Base-by-base conservation (phyloP, 2,113 vertebrate genomes). In the Hystrix cristata region DNA sequence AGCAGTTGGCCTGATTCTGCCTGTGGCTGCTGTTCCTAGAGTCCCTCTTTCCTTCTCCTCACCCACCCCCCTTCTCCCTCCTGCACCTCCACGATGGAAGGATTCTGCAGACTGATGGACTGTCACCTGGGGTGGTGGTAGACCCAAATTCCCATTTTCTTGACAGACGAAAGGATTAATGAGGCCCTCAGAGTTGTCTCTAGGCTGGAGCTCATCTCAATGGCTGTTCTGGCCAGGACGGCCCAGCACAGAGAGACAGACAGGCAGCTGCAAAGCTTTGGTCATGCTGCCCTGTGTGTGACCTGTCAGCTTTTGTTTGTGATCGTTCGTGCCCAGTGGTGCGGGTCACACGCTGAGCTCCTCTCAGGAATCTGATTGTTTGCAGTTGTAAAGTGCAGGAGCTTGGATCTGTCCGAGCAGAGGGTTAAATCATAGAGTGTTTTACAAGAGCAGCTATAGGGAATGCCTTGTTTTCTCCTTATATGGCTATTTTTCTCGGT, bases 401-500 rank as follows among this genome's bases (percentile, higher is more conserved):
- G 96, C 95, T 97, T 91, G 97, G 95, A 97, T 98, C 97, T 97
- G 96, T 97, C 96, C 5, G 51, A 96, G 96, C 90, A 97, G 94
- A 98, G 98, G 97, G 98, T 98, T 98, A 98, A 98, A 98, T 97
- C 97, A 98, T 34, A 19, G 95, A 97, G 96, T 97, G 97, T 98
- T 98, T 98, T 98, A 97, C 96, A 98, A 97, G 96, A 88, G 96
- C 85, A 85, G 98, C 98, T 98, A 97, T 97, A 98, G 96, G 96
- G 98, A 97, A 98, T 97, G 98, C 95, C 96, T 97, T 95, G 95
- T 98, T 98, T 98, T 98, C 96, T 97, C 98, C 97, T 97, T 98
- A 98, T 98, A 97, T 97, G 97, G 98, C 92, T 97, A 97, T 97
- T 98, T 98, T 97, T 97, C 97, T 98, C 97, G 96, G 96, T 96